These are phyloP conservation scores for Diaphora mendica DNA, from an alignment of 2,888 invertebrate genomes.

Conservation along the genomic window DNA sequence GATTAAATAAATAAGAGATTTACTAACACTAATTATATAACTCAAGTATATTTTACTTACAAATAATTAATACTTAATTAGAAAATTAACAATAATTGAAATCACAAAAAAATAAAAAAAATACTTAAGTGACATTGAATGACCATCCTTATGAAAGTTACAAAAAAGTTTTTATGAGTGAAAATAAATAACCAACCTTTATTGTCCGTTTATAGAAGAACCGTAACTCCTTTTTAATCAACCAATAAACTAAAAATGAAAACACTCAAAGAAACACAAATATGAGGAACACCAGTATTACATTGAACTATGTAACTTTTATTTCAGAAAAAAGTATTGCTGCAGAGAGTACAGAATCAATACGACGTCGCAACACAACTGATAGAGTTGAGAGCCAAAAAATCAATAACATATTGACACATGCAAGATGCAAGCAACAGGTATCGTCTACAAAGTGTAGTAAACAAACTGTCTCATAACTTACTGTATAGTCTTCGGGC, in stretches of 20 bases:
- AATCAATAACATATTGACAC: slow-evolving; percentile 56
- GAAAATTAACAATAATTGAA: no score
- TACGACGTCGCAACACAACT: slow-evolving; percentile 46
- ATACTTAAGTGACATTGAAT: neutral
- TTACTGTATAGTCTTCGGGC: slow-evolving; percentile 32
- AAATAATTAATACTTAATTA: neutral
- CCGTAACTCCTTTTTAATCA: neutral
- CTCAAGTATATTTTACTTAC: neutral
- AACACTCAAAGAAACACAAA: slow-evolving; percentile 26
- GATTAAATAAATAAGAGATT: neutral
- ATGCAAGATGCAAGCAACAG: slow-evolving; percentile 55
- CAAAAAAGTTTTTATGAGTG: neutral
- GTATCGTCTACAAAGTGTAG: slow-evolving; percentile 39
- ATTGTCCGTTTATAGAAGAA: neutral
- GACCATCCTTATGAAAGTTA: neutral
- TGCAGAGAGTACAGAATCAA: slow-evolving; percentile 48
- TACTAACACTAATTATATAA: neutral
- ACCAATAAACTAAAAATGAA: neutral
- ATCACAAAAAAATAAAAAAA: no score
- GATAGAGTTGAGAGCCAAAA: slow-evolving; percentile 38
- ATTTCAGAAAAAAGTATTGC: slow-evolving; percentile 10
- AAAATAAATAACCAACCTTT: neutral
- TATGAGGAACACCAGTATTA: neutral
- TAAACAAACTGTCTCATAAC: slow-evolving; percentile 36
- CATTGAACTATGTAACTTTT: slow-evolving; percentile 5